Base-by-base conservation (phyloP, 2,797 vertebrate genomes). In the Neomorphus geoffroyi region DNA sequence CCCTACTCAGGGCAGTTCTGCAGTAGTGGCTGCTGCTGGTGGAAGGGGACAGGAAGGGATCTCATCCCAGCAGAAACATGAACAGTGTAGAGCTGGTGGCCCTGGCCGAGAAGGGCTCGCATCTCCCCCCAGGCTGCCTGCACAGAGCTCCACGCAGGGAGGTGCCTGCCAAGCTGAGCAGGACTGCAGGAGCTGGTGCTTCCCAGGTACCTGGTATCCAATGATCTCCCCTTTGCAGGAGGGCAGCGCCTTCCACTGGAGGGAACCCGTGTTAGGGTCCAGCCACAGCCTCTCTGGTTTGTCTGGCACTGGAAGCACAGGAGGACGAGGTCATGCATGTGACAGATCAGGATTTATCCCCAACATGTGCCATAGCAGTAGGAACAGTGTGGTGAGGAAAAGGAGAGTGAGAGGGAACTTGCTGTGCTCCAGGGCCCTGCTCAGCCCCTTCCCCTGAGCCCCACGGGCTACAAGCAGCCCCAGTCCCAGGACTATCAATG, bases 201-300 rank as follows among this genome's bases (percentile, higher is more conserved):
- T 6, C 18, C 41, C 27, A 2, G 13, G n/a, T 94, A 94, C 94
- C 94, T 95, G 80, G 28, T 94, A 94, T 48, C 80, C 90, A 0
- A 35, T 37, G 86, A 95, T 91, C 33, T 70, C 71, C 57, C 91
- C 95, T 7, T 69, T 85, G 75, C 93, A 96, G 45, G 91, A 56
- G 30, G 79, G n/a, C 86, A 75, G 75, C 0, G 30, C 17, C 27
- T 75, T 37, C 95, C 95, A 96, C 27, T 7, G 30, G 61, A 95
- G 54, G 11, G 37, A 72, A 18, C 75, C 37, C 0, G 50, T 75
- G 50, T 11, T 27, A 14, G 27, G 10, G 73, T 95, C 72, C 80
- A 94, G 65, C 69, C 80, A 60, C 92, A 92, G 37, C 24, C 56
- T 2, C 75, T 85, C 18, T 1, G 39, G 87, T 32, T 53, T 67